Evolutionary conservation across 1,140 invertebrate species (phyloP).

Genomic region (Drosophila setifemur): DNA sequence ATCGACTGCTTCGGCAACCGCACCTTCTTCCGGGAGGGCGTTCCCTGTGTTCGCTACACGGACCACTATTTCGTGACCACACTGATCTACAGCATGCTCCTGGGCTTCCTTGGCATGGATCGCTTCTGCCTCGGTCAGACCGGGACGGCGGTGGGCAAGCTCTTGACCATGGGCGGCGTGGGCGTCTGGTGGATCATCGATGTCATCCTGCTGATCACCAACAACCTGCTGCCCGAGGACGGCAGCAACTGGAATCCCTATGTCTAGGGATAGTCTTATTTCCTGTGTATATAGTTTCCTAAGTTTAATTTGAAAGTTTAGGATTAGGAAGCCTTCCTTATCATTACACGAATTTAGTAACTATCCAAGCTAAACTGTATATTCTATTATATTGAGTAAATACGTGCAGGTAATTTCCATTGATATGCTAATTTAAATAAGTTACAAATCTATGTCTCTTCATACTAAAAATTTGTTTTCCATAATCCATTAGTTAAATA

Average conservation of each 20-base stretch:
- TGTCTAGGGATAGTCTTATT: conserved; percentile 83
- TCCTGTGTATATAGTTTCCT: not conserved
- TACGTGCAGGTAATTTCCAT: too few relatives aligned
- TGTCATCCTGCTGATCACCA: conserved; percentile 96
- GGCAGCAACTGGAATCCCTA: conserved; percentile 99
- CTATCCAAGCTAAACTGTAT: too few relatives aligned
- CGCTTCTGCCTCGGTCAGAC: conserved; percentile 98
- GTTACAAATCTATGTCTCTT: too few relatives aligned
- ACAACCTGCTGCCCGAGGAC: conserved; percentile 96
- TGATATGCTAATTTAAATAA: too few relatives aligned
- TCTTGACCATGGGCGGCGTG: conserved; percentile 96
- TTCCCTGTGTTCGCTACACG: conserved; percentile 97
- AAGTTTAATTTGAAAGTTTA: too few relatives aligned
- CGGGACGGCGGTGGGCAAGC: conserved; percentile 97
- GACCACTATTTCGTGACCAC: conserved; percentile 99
- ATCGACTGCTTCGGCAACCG: conserved; percentile 96
- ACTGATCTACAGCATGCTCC: conserved; percentile 96
- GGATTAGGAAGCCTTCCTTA: too few relatives aligned
- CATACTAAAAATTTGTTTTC: too few relatives aligned
- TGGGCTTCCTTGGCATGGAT: conserved; percentile 97
- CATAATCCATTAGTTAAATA: too few relatives aligned
- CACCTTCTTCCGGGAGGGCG: conserved; percentile 92
- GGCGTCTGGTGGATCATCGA: conserved; percentile 99
- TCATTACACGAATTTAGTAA: too few relatives aligned
- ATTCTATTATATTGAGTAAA: too few relatives aligned